Evolutionary conservation across 2,888 invertebrate species (phyloP), one percentile per base, ranked within the genome.

Genomic region (Nycteola revayana): DNA sequence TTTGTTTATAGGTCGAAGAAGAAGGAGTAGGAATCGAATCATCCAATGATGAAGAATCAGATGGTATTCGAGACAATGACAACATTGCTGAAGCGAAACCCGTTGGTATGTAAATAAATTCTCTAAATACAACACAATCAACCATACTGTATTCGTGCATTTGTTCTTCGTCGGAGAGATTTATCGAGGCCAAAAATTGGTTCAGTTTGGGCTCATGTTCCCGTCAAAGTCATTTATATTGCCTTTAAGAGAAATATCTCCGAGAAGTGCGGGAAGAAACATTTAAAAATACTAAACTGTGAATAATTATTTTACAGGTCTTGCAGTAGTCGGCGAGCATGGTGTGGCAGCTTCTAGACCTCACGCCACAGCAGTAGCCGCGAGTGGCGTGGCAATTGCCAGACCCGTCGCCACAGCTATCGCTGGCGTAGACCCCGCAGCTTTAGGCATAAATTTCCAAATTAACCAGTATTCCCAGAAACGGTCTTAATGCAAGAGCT

Each of bases 51-150:
- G 75, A 77, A 7, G 74, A 89, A 42, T 75, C 87, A 2, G 60
- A 58, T 40, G 90, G 91, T 0, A 36, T 30, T 10, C 0, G 28
- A 11, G 20, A 33, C 0, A 9, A 9, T 0, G 41, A 44, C 7
- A 91, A 92, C 0, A 91, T 94, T 8, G 94, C 94, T 10, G 94
- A 94, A 77, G 94, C 94, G 0, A 94, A 93, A 58, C 94, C 94
- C 34, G 89, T 94, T 25, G 94, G 94, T 89, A 53, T 75, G 88
- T 66, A 5, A 8, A 7, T 3, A 18, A n/a, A n/a, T n/a, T n/a
- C n/a, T n/a, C n/a, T n/a, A n/a, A n/a, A n/a, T n/a, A n/a, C n/a
- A n/a, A n/a, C n/a, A n/a, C n/a, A n/a, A n/a, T n/a, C n/a, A n/a
- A n/a, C n/a, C n/a, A n/a, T n/a, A n/a, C n/a, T n/a, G n/a, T n/a